Percentiles rank a stretch among this genome's conserved stretches.
Conservation (phyloP, 2,113 vertebrate genomes). For the Callithrix jacchus region DNA sequence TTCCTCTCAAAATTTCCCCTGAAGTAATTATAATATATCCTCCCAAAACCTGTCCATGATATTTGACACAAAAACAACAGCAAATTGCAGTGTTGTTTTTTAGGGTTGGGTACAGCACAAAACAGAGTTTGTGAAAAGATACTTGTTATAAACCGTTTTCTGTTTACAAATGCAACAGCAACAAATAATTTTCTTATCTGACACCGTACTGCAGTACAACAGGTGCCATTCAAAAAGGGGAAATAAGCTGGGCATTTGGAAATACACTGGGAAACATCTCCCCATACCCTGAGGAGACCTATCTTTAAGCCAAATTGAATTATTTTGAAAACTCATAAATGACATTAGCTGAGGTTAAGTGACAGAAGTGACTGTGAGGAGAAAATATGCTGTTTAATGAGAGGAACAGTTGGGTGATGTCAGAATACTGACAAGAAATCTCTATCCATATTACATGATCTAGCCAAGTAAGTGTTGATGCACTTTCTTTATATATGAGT, state of each 20-base stretch:
- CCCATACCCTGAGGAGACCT: neutral
- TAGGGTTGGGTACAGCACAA: neutral
- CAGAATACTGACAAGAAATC: neutral
- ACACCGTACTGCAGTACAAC: no score
- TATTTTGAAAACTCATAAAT: constrained; percentile 19
- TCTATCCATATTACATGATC: neutral
- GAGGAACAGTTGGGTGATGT: neutral
- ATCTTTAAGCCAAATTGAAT: neutral
- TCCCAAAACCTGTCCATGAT: neutral
- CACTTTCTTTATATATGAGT: no score
- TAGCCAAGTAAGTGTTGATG: neutral
- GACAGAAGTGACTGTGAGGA: neutral
- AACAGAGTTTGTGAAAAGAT: neutral
- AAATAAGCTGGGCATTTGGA: neutral
- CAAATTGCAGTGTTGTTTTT: neutral
- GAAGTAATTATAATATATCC: neutral
- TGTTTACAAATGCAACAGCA: neutral
- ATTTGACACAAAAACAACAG: neutral
- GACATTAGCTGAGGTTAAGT: constrained; percentile 1
- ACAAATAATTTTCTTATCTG: constrained; percentile 8
- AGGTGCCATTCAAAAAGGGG: neutral
- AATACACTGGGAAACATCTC: neutral
- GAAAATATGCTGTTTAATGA: neutral
- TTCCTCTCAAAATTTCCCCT: neutral
- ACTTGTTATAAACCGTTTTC: neutral